Evolutionary conservation across 2,888 invertebrate genomes (phyloP).

Genomic region (Trimorus sp.): DNA sequence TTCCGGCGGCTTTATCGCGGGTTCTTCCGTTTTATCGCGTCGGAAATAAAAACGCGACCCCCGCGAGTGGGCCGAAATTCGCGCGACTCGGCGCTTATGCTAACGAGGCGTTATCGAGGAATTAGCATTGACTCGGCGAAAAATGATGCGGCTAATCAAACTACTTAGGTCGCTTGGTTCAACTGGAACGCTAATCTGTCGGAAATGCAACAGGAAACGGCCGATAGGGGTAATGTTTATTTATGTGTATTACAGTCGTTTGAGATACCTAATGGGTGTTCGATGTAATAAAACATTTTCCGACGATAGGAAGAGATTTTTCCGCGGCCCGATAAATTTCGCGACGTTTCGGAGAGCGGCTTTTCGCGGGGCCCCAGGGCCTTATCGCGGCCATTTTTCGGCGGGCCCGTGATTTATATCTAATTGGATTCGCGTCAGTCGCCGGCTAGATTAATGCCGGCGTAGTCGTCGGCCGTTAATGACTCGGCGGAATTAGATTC

Average conservation of each 20-base stretch:
- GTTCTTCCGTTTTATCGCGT: no score
- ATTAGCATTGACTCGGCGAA: constrained; percentile 57
- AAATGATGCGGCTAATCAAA: constrained; percentile 60
- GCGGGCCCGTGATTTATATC: constrained; percentile 32
- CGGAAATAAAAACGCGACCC: no score
- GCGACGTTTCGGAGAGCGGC: constrained; percentile 15
- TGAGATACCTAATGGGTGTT: constrained; percentile 60
- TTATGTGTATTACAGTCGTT: constrained; percentile 60
- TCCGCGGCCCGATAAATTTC: constrained; percentile 23
- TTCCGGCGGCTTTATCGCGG: no score
- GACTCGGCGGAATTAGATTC: constrained; percentile 1
- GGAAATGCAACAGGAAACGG: constrained; percentile 61
- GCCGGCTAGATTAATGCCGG: no score
- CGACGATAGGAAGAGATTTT: constrained; percentile 35
- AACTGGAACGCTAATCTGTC: constrained; percentile 59
- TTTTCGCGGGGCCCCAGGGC: constrained; percentile 5
- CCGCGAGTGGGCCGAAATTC: background rate
- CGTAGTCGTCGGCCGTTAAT: no score
- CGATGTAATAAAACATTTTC: constrained; percentile 55
- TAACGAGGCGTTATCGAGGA: constrained; percentile 53
- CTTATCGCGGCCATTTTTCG: background rate
- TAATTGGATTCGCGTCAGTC: constrained; percentile 20
- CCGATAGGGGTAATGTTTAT: constrained; percentile 60
- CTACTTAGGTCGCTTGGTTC: constrained; percentile 62
- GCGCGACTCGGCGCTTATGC: constrained; percentile 42